Evolutionary conservation across 2,113 vertebrate species (phyloP).

Genomic region (Sinocyclocheilus grahami): DNA sequence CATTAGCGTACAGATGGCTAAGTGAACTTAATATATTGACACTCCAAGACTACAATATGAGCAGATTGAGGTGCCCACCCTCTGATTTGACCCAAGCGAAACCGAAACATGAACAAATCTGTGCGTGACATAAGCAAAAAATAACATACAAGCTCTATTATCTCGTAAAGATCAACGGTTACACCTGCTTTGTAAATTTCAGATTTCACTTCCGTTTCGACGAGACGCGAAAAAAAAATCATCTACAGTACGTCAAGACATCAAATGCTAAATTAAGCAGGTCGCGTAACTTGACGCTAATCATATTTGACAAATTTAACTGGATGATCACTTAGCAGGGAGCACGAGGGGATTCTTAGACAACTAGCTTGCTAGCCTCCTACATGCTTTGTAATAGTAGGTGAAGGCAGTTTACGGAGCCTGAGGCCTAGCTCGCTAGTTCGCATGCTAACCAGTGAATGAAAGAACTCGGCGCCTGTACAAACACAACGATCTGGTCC

Average conservation of each 20-base stretch:
- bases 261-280: neutral
- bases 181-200: slow-evolving; percentile 23
- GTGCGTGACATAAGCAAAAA: neutral
- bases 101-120: neutral
- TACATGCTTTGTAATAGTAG: slow-evolving; percentile 19
- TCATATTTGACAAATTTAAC: slow-evolving; percentile 33
- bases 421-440: slow-evolving; percentile 52
- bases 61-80: neutral
- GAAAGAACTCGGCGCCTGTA: neutral
- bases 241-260: neutral
- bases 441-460: slow-evolving; percentile 41
- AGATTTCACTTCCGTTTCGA: slow-evolving; percentile 34
- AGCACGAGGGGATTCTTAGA: neutral
- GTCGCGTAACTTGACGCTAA: slow-evolving; percentile 43
- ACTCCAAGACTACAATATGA: neutral
- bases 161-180: neutral
- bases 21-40: neutral
- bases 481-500: neutral
- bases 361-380: neutral
- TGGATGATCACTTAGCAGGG: neutral
- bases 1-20: neutral
- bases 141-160: too few relatives aligned
- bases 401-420: slow-evolving; percentile 7
- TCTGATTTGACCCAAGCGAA: neutral
- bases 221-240: neutral